Base-by-base conservation (phyloP, 2,888 invertebrate genomes). In the Eupithecia subfuscata region DNA sequence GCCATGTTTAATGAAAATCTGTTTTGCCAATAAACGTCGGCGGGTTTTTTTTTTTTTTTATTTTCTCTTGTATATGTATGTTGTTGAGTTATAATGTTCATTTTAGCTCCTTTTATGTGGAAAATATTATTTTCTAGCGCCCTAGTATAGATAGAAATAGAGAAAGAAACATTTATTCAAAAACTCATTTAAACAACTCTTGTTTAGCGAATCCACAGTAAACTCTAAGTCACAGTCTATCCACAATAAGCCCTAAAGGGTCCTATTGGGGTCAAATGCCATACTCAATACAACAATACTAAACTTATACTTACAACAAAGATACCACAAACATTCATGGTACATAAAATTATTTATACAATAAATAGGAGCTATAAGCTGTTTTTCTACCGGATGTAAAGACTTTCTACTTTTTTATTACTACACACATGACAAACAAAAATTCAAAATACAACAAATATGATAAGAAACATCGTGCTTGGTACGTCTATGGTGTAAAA, bases 361-460 rank as follows among this genome's bases (percentile, higher is more conserved):
- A 14, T 25, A 25, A 60, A 25, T 25, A 14, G 52, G 52, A 56
- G 60, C 60, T 12, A 12, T 12, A 60, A 60, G 60, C 60, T 60
- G 60, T 60, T 60, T 60, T 60, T 60, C 25, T 60, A 60, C 60
- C 60, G 25, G 60, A 25, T 25, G 25, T 60, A 12, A 60, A 22
- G 5, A 4, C 16, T 18, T 6, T 0, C 3, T 9, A 37, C 22
- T 56, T 56, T 0, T 22, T 22, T 22, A 12, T 4, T 22, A 5
- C 2, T 22, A 22, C 22, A 56, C 8, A 56, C 3, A 22, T 8
- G 1, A 52, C 6, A 87, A 5, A 16, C 34, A 9, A 34, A 9
- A 34, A 64, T 11, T 3, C 0, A 14, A 30, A 30, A 14, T 7
- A 63, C 16, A 64, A 8, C 2, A 30, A 63, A 64, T 12, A 11